Evolutionary conservation across 2,113 vertebrate species (phyloP).

Genomic region (Pygoscelis antarcticus): DNA sequence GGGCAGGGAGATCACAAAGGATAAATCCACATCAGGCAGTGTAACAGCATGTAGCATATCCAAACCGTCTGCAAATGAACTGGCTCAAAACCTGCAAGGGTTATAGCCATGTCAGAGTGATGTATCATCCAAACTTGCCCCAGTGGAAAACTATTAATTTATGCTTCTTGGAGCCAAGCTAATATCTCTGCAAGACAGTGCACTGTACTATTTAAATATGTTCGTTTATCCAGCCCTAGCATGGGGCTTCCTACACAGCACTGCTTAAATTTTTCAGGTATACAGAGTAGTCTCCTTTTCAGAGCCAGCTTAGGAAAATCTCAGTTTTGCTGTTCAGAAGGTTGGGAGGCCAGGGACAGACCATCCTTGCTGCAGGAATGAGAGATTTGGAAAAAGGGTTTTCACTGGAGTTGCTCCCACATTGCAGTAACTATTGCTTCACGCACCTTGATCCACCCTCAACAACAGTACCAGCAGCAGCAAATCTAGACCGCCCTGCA

Average conservation of each 20-base stretch:
- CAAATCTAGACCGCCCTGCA: not conserved
- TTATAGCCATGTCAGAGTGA: not conserved
- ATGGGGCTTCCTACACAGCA: not conserved
- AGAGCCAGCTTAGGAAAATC: not conserved
- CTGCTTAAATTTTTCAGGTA: not conserved
- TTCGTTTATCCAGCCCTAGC: not conserved
- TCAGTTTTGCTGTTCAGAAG: not conserved
- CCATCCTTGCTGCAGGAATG: not conserved
- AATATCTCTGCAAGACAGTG: not conserved
- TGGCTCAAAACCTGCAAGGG: not conserved
- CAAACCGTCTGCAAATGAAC: not conserved
- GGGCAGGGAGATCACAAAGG: not conserved
- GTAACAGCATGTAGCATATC: not conserved
- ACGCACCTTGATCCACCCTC: not conserved
- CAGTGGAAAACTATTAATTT: slow-evolving; percentile 8
- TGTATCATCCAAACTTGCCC: not conserved
- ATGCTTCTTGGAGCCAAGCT: not conserved
- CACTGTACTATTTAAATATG: not conserved
- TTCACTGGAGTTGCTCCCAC: not conserved
- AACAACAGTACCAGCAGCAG: not conserved
- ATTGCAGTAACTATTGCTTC: not conserved
- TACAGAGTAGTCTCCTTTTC: not conserved
- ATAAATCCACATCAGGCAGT: slow-evolving; percentile 1
- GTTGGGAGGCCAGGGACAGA: not conserved
- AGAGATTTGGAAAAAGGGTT: not conserved